A percentile compares a stretch with the other conserved stretches of the same genome.
Conservation (phyloP, 2,888 invertebrate species). For the Philonicus albiceps region DNA sequence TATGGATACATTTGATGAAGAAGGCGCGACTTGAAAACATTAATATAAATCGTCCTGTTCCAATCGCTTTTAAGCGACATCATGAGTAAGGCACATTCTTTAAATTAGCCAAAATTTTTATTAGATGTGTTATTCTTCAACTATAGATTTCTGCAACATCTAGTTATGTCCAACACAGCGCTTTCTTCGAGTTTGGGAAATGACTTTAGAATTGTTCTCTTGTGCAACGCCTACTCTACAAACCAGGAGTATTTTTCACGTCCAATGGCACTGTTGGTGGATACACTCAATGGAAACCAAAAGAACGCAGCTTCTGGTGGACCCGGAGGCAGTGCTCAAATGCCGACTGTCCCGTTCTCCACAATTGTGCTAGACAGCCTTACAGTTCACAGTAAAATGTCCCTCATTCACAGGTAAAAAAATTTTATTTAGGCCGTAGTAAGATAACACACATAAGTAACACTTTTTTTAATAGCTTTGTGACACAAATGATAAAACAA, state of each 20-base stretch:
- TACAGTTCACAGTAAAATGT: conserved; percentile 96
- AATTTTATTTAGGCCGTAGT: neutral
- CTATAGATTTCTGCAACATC: conserved; percentile 84
- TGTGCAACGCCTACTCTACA: conserved; percentile 95
- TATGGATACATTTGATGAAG: conserved; percentile 95
- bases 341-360: conserved; percentile 86
- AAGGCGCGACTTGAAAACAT: conserved; percentile 90
- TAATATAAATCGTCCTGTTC: conserved; percentile 79
- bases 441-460: neutral
- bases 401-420: conserved; percentile 71
- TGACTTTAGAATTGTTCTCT: conserved; percentile 88
- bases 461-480: conserved; percentile 67
- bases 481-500: conserved; percentile 88
- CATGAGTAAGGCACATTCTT: conserved; percentile 72
- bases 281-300: conserved; percentile 79
- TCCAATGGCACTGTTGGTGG: conserved; percentile 91
- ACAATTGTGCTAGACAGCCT: conserved; percentile 93
- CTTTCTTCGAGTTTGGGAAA: conserved; percentile 81
- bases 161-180: conserved; percentile 77
- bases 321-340: conserved; percentile 64
- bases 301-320: conserved; percentile 66
- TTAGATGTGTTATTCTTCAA: conserved; percentile 25
- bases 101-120: neutral
- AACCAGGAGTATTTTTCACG: conserved; percentile 88
- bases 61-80: conserved; percentile 81